Conservation (phyloP, 2,797 vertebrate species). For the Cichlasoma orientale region DNA sequence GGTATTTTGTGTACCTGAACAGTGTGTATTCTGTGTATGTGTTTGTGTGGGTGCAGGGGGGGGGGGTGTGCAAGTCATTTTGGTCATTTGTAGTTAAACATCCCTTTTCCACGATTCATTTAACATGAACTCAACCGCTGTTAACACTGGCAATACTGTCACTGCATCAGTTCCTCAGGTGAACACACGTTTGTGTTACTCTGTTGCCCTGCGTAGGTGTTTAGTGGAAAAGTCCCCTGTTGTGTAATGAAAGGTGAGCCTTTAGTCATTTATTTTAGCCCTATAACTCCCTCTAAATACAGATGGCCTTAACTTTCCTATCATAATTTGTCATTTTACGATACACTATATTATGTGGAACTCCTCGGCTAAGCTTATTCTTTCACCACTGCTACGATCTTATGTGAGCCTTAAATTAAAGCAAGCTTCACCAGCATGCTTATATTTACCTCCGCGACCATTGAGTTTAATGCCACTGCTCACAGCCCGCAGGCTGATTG, state of each 20-base stretch:
- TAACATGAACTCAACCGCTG: neutral
- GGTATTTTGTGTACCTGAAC: constrained; percentile 24
- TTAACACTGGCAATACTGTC: neutral
- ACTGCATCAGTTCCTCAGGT: neutral
- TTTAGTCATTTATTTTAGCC: constrained; percentile 8
- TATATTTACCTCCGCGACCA: constrained; percentile 36
- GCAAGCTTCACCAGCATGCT: constrained; percentile 13
- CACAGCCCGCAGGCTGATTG: constrained; percentile 25
- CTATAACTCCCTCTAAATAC: neutral
- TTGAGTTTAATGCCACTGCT: constrained; percentile 21
- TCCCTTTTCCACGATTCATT: neutral
- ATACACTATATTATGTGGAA: neutral
- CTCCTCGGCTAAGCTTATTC: neutral
- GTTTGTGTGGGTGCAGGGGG: neutral
- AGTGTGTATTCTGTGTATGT: constrained; percentile 1
- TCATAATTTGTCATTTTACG: neutral
- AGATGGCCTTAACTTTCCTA: neutral
- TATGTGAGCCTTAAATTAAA: constrained; percentile 30
- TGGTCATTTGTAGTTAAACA: constrained; percentile 13
- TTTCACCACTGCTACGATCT: neutral
- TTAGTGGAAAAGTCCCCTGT: neutral
- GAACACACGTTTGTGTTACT: neutral
- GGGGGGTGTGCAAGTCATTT: neutral
- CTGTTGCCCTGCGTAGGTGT: neutral
- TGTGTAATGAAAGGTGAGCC: neutral